A percentile compares a stretch with the other conserved stretches of the same genome.
Conservation (phyloP, 2,888 invertebrate species). For the Epistrophe eligans region DNA sequence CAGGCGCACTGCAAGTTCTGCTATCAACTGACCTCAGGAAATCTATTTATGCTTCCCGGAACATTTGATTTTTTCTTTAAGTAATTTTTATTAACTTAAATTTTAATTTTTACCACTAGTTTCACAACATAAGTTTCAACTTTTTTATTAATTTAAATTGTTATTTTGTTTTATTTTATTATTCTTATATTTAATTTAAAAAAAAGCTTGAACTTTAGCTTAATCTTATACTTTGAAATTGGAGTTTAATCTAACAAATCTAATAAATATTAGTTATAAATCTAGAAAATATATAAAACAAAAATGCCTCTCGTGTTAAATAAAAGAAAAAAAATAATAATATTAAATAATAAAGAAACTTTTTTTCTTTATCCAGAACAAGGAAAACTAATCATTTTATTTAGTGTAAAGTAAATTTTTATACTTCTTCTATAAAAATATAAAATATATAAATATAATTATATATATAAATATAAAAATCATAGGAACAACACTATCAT, state of each 20-base stretch:
- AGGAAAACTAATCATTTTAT: conserved; percentile 74
- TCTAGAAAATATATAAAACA: conserved; percentile 28
- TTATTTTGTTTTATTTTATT: not conserved
- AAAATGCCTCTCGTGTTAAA: conserved; percentile 53
- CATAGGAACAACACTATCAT: conserved; percentile 26
- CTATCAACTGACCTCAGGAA: not conserved
- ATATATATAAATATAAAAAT: conserved; percentile 24
- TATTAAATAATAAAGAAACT: conserved; percentile 28
- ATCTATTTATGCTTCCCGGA: not conserved
- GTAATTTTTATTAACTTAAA: not conserved
- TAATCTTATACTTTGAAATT: not conserved
- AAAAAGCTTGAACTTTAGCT: not conserved
- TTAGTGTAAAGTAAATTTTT: conserved; percentile 74
- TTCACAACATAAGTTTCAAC: too few species aligned
- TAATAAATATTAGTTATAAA: conserved; percentile 7
- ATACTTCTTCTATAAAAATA: conserved; percentile 71
- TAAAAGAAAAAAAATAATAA: conserved; percentile 17
- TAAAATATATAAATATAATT: conserved; percentile 12
- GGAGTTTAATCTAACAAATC: not conserved
- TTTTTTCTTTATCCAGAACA: conserved; percentile 58
- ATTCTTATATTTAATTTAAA: too few species aligned
- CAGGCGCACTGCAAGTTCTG: not conserved
- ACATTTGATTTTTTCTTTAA: not conserved
- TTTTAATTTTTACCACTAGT: not conserved
- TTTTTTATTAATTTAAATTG: not conserved